phyloP scores from a whole-genome alignment of 2,888 invertebrate species.

The Frankliniella intonsa region DNA sequence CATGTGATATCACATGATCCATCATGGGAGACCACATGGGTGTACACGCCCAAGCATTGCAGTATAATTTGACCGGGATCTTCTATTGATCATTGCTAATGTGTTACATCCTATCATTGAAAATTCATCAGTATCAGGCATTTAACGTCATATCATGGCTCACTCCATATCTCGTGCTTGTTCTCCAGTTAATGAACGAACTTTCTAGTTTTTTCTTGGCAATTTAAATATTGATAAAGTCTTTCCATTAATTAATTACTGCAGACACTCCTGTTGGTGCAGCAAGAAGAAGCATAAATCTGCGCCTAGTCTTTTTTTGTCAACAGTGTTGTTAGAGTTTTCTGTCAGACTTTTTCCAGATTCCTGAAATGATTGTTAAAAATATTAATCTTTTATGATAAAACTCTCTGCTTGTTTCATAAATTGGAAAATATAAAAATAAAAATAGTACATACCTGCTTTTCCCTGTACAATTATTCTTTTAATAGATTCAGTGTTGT shows the following conservation, averaged over 20 bases:
- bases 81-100: background rate
- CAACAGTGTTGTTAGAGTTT: background rate
- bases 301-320: background rate
- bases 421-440: background rate
- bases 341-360: background rate
- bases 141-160: background rate
- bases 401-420: background rate
- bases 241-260: background rate
- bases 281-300: background rate
- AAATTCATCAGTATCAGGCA: background rate
- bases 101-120: background rate
- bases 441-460: background rate
- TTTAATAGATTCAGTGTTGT: background rate
- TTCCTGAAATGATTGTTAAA: background rate
- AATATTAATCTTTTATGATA: background rate
- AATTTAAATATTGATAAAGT: background rate
- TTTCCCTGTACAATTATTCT: background rate
- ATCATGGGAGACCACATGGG: too few relatives aligned
- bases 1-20: too few relatives aligned
- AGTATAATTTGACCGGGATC: too few relatives aligned
- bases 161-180: background rate
- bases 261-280: conserved; percentile 12
- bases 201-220: background rate
- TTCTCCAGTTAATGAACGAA: background rate
- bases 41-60: too few relatives aligned